A percentile compares a stretch with the other conserved stretches of the same genome.
Conservation (phyloP, 1,140 invertebrate species). For the Papilio glaucus region DNA sequence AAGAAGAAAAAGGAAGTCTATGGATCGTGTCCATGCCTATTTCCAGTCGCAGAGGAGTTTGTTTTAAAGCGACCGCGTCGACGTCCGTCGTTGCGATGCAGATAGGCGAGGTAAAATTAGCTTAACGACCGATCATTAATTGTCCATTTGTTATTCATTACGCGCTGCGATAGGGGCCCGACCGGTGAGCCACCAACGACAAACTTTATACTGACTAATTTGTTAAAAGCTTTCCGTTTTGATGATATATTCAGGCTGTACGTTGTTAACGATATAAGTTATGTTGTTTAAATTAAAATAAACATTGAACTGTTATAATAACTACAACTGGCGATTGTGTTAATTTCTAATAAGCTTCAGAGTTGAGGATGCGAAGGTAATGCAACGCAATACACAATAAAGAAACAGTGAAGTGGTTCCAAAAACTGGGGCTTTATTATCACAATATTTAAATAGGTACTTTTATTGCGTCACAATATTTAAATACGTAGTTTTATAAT, state of each 20-base stretch:
- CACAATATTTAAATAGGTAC: too few relatives aligned
- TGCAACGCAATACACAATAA: too few relatives aligned
- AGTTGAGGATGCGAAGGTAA: too few relatives aligned
- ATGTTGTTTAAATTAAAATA: too few relatives aligned
- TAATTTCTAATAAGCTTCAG: too few relatives aligned
- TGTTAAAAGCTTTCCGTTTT: neutral
- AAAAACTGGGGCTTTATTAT: too few relatives aligned
- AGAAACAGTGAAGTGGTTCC: too few relatives aligned
- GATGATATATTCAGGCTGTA: neutral
- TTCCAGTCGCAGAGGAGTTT: neutral
- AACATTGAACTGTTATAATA: too few relatives aligned
- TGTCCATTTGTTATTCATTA: slow-evolving; percentile 44
- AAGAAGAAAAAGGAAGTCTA: neutral
- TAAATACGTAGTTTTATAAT: too few relatives aligned
- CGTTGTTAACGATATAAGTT: too few relatives aligned
- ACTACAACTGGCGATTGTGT: too few relatives aligned
- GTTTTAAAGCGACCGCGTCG: slow-evolving; percentile 25
- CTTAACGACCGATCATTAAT: slow-evolving; percentile 42
- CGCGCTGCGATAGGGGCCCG: slow-evolving; percentile 19
- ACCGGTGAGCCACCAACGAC: neutral
- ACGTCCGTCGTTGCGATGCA: neutral
- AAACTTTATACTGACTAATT: neutral
- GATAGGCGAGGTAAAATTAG: slow-evolving; percentile 33
- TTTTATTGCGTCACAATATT: too few relatives aligned
- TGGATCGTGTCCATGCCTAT: neutral